phyloP scores from a whole-genome alignment of 2,797 vertebrate genomes.

The Potorous gilbertii region DNA sequence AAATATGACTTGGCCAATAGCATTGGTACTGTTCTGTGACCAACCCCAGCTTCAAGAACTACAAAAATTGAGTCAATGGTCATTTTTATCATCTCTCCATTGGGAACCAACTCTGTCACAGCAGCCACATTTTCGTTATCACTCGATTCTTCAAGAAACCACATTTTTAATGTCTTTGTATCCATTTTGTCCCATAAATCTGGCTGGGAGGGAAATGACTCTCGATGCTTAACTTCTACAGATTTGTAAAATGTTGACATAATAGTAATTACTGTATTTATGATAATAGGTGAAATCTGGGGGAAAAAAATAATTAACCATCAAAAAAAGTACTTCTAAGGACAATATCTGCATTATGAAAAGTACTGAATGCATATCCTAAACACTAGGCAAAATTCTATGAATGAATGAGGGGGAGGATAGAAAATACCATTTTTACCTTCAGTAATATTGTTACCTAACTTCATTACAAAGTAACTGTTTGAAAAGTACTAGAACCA shows the following conservation, averaged over 20 bases:
- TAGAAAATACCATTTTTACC: not conserved
- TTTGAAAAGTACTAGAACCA: not conserved
- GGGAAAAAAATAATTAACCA: slow-evolving; percentile 33
- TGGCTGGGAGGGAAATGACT: slow-evolving; percentile 87
- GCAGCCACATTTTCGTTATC: slow-evolving; percentile 85
- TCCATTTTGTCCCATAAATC: slow-evolving; percentile 92
- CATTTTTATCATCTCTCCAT: slow-evolving; percentile 91
- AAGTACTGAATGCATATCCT: slow-evolving; percentile 39
- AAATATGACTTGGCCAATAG: slow-evolving; percentile 96
- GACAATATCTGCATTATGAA: slow-evolving; percentile 29
- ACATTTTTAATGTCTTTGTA: slow-evolving; percentile 93
- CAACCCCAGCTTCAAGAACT: slow-evolving; percentile 97
- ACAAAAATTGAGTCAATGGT: slow-evolving; percentile 92
- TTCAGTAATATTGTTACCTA: not conserved
- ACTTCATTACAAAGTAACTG: not conserved
- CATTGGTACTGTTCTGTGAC: slow-evolving; percentile 96
- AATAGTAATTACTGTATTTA: slow-evolving; percentile 98
- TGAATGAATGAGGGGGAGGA: not conserved
- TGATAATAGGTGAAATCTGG: slow-evolving; percentile 98
- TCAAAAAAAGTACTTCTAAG: slow-evolving; percentile 29
- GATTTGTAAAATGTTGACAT: slow-evolving; percentile 92
- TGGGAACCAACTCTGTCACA: slow-evolving; percentile 86
- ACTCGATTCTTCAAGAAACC: slow-evolving; percentile 94
- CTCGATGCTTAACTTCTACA: slow-evolving; percentile 88
- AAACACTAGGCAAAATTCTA: not conserved